Base-by-base conservation (phyloP, 1,140 invertebrate genomes). In the Ceratosolen solmsi region DNA sequence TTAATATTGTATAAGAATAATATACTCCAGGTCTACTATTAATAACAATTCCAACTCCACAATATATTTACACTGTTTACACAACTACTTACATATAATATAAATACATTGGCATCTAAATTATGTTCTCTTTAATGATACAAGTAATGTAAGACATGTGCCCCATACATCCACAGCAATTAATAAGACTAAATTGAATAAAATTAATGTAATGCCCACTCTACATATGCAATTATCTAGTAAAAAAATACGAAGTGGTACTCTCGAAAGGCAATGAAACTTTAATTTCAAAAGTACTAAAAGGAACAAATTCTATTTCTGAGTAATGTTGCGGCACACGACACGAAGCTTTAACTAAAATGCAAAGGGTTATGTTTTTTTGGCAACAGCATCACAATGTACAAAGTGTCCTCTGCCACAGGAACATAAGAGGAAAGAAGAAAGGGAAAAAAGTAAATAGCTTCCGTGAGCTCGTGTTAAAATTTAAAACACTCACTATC, bases 281-380 rank as follows among this genome's bases (percentile, higher is more conserved):
- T 70, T 76, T 81, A 81, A 81, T 81, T 81, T 76, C 36, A 25
- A 76, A 81, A 81, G 56, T 49, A 25, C 56, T 51, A 30, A 76
- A 27, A 63, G 2, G 36, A 33, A 72, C 22, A 79, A 79, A 70
- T 70, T 51, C 46, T 49, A 25, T 20, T 54, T 30, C 0, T 1
- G 60, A 54, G 15, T 33, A 54, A 78, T 33, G 15, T 36, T 33
- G n/a, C 33, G n/a, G n/a, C 58, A 30, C 17, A 9, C 13, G 36
- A 49, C 63, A 54, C 13, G 17, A 79, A n/a, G 51, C 78, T 72
- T 72, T 72, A 72, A 56, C 65, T 60, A 25, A 49, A 36, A 7
- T 78, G 49, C 8, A 38, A 70, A 51, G 17, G 33, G 30, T 79
- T 65, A 68, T 68, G 25, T 46, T 65, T 46, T 77, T 49, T 25